phyloP scores from a whole-genome alignment of 2,888 invertebrate species.

The Pogonocherus hispidulus region DNA sequence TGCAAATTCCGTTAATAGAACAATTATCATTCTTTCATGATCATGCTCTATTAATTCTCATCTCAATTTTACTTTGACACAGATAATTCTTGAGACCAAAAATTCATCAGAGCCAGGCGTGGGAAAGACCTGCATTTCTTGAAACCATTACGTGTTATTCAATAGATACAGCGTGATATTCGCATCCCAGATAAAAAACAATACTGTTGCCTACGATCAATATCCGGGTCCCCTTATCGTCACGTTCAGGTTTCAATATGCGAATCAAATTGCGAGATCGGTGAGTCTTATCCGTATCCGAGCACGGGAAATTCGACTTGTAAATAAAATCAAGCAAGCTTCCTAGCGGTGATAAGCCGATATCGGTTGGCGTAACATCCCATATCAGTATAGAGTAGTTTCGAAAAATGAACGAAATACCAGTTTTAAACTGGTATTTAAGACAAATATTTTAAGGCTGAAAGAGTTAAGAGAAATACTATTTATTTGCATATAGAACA shows the following conservation, averaged over 20 bases:
- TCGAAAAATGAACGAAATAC: not conserved
- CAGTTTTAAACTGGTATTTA: no score
- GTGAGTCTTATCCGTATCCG: conserved; percentile 2
- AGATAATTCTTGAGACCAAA: no score
- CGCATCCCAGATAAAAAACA: conserved; percentile 1
- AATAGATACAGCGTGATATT: no score
- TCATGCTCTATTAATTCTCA: no score
- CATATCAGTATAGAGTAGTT: conserved; percentile 2
- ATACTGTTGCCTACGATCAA: not conserved
- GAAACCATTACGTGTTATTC: no score
- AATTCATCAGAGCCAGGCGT: no score
- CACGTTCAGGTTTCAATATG: conserved; percentile 11
- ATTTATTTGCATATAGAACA: no score
- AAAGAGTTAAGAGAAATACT: no score
- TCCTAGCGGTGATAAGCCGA: conserved; percentile 42
- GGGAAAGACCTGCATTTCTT: not conserved
- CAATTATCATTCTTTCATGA: no score
- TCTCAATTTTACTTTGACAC: no score
- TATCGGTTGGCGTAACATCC: conserved; percentile 44
- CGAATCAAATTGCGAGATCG: conserved; percentile 13
- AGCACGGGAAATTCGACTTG: conserved; percentile 21
- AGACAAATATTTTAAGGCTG: no score
- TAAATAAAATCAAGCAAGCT: conserved; percentile 37
- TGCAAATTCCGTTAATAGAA: no score
- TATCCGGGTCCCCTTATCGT: not conserved